phyloP scores from a whole-genome alignment of 2,113 vertebrate genomes.

The Ceuthmochares aereus region DNA sequence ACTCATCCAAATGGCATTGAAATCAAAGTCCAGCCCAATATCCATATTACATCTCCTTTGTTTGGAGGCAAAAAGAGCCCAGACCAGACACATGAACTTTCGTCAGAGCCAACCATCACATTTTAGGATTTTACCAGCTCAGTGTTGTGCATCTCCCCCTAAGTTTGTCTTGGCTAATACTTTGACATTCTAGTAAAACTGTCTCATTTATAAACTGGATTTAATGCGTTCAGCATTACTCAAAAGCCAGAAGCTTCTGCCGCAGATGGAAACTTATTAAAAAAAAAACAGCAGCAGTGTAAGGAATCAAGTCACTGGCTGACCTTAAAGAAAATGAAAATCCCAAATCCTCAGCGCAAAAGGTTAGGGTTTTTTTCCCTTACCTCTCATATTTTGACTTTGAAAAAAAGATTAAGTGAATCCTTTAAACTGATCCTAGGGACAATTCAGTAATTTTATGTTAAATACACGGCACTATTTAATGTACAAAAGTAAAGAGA shows the following conservation, averaged over 20 bases:
- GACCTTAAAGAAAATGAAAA: conserved; percentile 69
- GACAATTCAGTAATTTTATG: conserved; percentile 41
- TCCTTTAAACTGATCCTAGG: conserved; percentile 57
- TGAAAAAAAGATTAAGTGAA: conserved; percentile 53
- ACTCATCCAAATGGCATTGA: background rate
- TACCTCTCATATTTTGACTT: conserved; percentile 44
- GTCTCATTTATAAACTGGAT: conserved; percentile 22
- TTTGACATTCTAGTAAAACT: conserved; percentile 51
- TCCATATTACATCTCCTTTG: background rate
- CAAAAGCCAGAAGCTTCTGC: conserved; percentile 33
- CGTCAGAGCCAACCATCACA: background rate
- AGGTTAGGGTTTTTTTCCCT: background rate
- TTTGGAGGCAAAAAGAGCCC: background rate
- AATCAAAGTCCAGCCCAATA: background rate
- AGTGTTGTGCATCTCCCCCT: background rate
- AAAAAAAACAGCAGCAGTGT: background rate
- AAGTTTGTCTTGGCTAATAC: conserved; percentile 34
- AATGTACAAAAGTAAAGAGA: conserved; percentile 40
- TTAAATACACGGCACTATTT: conserved; percentile 62
- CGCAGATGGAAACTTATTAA: conserved; percentile 31
- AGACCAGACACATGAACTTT: fast-evolving
- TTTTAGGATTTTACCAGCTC: background rate
- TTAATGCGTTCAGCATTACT: conserved; percentile 32
- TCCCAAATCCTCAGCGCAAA: conserved; percentile 47
- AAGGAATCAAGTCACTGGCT: conserved; percentile 11